Evolutionary conservation across 2,113 vertebrate species (phyloP).

Genomic region (Pluvialis apricaria): DNA sequence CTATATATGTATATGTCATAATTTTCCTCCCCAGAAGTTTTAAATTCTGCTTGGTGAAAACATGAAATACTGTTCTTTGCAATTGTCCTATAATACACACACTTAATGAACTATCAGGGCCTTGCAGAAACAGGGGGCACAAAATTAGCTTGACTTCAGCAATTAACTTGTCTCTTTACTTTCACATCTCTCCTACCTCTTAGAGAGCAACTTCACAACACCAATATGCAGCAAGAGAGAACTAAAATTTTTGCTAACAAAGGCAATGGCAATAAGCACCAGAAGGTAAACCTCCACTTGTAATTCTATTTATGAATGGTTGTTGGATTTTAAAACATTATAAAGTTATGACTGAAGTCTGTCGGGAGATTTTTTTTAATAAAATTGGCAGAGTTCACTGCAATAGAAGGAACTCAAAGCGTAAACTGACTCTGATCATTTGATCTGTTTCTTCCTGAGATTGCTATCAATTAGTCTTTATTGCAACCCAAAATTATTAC

Average conservation of each 20-base stretch:
- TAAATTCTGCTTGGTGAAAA: not conserved
- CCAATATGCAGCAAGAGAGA: not conserved
- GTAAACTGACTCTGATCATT: not conserved
- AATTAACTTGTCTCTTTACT: not conserved
- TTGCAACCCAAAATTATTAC: not conserved
- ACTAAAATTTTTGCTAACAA: not conserved
- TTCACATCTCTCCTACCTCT: not conserved
- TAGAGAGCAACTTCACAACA: not conserved
- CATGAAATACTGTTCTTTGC: not conserved
- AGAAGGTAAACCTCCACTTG: not conserved
- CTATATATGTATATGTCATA: not conserved
- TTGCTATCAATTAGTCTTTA: not conserved
- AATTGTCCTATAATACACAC: not conserved
- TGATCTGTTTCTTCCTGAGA: not conserved
- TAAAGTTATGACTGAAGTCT: not conserved
- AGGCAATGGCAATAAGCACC: not conserved
- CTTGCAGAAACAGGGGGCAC: not conserved
- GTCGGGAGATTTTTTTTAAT: not conserved
- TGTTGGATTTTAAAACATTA: not conserved
- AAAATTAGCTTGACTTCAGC: not conserved
- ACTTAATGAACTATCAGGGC: not conserved
- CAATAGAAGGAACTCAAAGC: not conserved
- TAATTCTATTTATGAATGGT: not conserved
- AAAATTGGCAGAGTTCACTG: not conserved
- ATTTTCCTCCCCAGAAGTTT: not conserved